Evolutionary conservation across 2,113 vertebrate genomes (phyloP).

Genomic region (Ameiurus melas): DNA sequence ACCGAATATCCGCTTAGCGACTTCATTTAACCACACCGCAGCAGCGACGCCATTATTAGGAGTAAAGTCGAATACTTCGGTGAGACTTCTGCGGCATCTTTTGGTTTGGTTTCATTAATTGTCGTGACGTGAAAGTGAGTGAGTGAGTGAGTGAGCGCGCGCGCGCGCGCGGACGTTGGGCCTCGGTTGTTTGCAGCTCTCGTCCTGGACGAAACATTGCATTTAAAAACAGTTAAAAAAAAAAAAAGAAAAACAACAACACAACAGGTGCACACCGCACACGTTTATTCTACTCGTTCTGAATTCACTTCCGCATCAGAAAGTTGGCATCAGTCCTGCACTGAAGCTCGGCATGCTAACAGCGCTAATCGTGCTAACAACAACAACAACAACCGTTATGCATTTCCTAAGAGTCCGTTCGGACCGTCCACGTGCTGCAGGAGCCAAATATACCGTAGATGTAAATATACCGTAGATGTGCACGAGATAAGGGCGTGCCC

Average conservation of each 20-base stretch:
- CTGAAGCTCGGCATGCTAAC: neutral
- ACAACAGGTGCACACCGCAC: neutral
- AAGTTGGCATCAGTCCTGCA: neutral
- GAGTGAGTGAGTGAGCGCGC: too few relatives aligned
- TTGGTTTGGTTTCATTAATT: neutral
- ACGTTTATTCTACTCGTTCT: neutral
- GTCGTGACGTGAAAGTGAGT: neutral
- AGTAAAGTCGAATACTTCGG: neutral
- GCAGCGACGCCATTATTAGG: neutral
- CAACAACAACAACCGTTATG: neutral
- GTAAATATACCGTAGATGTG: neutral
- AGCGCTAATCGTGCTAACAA: neutral
- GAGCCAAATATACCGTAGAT: too few relatives aligned
- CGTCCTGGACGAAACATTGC: too few relatives aligned
- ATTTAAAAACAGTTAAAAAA: too few relatives aligned
- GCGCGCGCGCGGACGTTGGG: neutral
- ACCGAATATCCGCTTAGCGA: neutral
- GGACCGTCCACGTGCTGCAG: neutral
- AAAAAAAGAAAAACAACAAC: neutral
- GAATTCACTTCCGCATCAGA: neutral
- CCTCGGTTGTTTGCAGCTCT: neutral
- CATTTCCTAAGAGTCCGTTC: neutral
- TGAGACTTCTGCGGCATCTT: neutral
- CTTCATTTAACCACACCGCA: neutral
- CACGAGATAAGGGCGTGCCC: neutral